phyloP scores from a whole-genome alignment of 2,888 invertebrate genomes.

The Melieria crassipennis region DNA sequence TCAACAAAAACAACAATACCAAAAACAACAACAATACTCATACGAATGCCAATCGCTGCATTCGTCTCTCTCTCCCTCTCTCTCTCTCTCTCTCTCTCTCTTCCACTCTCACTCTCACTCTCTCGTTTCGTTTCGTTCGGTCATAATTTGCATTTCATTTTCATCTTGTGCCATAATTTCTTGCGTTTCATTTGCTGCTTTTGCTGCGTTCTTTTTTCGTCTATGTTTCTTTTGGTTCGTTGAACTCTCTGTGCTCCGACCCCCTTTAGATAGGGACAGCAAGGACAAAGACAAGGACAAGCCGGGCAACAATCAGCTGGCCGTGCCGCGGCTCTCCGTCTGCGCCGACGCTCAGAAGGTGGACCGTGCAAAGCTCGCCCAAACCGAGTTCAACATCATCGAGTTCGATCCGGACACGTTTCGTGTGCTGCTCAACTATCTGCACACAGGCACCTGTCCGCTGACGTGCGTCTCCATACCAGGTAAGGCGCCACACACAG shows the following conservation, averaged over 20 bases:
- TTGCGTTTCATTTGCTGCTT: constrained; percentile 20
- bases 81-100: constrained; percentile 18
- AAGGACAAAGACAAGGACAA: constrained; percentile 86
- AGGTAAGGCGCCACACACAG: constrained; percentile 66
- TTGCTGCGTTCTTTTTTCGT: constrained; percentile 4
- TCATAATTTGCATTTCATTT: constrained; percentile 30
- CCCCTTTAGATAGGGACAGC: constrained; percentile 76
- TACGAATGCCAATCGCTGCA: constrained; percentile 9
- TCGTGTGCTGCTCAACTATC: constrained; percentile 87
- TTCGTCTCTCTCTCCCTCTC: constrained; percentile 28
- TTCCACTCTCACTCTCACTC: not conserved
- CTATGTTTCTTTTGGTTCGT: constrained; percentile 11
- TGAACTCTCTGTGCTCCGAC: not conserved
- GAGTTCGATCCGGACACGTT: constrained; percentile 96
- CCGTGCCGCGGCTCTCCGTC: constrained; percentile 88
- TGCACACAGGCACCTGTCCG: constrained; percentile 93
- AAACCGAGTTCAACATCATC: constrained; percentile 94
- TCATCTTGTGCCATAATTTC: constrained; percentile 12
- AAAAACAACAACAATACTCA: constrained; percentile 28
- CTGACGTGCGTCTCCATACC: constrained; percentile 92
- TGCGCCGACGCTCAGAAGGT: constrained; percentile 95
- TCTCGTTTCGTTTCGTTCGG: constrained; percentile 16
- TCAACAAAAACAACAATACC: constrained; percentile 14
- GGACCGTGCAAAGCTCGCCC: constrained; percentile 88
- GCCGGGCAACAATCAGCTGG: constrained; percentile 76